phyloP scores from a whole-genome alignment of 2,797 vertebrate genomes.

The Anniella stebbinsi region DNA sequence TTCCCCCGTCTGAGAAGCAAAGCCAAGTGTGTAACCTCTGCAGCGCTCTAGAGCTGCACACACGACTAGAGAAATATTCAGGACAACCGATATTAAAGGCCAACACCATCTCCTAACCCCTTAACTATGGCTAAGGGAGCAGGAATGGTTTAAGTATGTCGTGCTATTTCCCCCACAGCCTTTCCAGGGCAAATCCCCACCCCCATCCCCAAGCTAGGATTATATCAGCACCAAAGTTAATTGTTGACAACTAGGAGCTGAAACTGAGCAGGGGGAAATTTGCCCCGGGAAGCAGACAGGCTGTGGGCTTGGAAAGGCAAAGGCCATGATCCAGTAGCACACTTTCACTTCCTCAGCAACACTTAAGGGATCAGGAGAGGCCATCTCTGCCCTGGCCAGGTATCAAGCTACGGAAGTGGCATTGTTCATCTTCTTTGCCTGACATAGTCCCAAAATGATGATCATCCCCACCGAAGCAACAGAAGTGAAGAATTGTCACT shows the following conservation, averaged over 20 bases:
- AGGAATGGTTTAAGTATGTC: no score
- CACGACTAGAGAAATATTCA: not conserved
- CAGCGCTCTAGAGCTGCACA: not conserved
- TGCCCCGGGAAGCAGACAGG: no score
- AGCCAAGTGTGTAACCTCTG: not conserved
- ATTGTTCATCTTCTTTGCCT: not conserved
- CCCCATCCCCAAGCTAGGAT: not conserved
- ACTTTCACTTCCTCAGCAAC: not conserved
- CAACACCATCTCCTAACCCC: not conserved
- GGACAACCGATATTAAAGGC: not conserved
- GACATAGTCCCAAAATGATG: not conserved
- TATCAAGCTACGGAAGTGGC: not conserved
- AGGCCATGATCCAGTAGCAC: not conserved
- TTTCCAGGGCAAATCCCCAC: no score
- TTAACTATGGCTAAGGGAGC: not conserved
- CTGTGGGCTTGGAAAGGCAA: no score
- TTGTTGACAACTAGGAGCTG: not conserved
- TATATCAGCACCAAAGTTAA: not conserved
- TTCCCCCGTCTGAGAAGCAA: not conserved
- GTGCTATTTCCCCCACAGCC: no score
- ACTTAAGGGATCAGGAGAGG: not conserved
- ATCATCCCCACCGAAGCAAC: not conserved
- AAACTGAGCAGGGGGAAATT: not conserved
- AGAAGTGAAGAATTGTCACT: not conserved
- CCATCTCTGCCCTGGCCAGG: not conserved